Base-by-base conservation (phyloP, 2,113 vertebrate genomes). In the Epinephelus cyanopodus region DNA sequence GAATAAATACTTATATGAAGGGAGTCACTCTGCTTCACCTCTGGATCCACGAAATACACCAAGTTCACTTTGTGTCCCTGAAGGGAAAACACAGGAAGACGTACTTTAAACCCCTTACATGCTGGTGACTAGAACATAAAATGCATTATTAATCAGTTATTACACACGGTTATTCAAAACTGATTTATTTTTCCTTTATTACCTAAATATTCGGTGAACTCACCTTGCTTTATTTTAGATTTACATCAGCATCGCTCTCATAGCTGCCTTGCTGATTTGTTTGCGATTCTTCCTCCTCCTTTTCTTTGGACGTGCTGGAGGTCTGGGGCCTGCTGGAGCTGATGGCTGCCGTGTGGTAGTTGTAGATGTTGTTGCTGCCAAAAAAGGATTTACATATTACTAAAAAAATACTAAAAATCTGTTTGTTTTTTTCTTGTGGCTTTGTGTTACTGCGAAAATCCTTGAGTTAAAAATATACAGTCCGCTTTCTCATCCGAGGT, bases 181-280 rank as follows among this genome's bases (percentile, higher is more conserved):
- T 13, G 8, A 52, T 83, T 37, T 0, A 27, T 21, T 58, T 45
- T 47, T 45, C 52, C 15, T 27, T 67, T 19, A 4, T n/a, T 23
- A 15, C 74, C 2, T 57, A 0, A 17, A 57, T 11, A n/a, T 78
- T n/a, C 27, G 4, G n/a, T 57, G 1, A 53, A 50, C 92, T 91
- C 70, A 95, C 94, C 84, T 81, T 53, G 42, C 54, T 73, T 85
- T 11, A 0, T 74, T 82, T 47, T 42, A 39, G 29, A 11, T 61
- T 80, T 95, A 96, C 95, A 96, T 95, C 13, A 96, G 93, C 92
- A 95, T 94, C 1, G 94, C 95, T 88, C 95, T 95, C 95, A 96
- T 95, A 0, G 95, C 95, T 64, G 94, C 93, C 82, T 96, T 96
- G 93, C 95, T 96, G 78, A 96, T 95, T 39, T 93, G 89, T 87